Base-by-base conservation (phyloP, 2,888 invertebrate species). In the Lissocephala sabroskyi region DNA sequence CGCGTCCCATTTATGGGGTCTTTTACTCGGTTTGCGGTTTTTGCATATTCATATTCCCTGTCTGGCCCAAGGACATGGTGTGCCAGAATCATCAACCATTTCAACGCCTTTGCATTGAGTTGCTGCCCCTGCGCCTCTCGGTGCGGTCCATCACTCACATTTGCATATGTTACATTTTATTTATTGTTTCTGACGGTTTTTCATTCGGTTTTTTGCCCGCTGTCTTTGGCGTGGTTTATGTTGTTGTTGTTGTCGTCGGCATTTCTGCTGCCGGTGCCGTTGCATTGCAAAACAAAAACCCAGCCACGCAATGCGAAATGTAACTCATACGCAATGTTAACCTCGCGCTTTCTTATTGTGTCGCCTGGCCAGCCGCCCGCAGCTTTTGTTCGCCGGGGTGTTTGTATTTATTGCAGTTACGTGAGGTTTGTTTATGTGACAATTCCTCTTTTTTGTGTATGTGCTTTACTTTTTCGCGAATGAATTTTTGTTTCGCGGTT, bases 91-190 rank as follows among this genome's bases (percentile, higher is more conserved):
- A 37, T 41, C 26, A 33, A 50, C 50, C 33, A 41, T 58, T 58
- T 56, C 56, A 16, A n/a, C 41, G 14, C 41, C 26, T 29, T 73
- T 65, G 9, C 30, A 5, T 10, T 7, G 13, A 32, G 13, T 32
- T 32, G n/a, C 30, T 32, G n/a, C n/a, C n/a, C n/a, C n/a, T n/a
- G n/a, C n/a, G n/a, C n/a, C n/a, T n/a, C n/a, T n/a, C n/a, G n/a
- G n/a, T n/a, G n/a, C 30, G 10, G 30, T 3, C 11, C 11, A 11
- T 76, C 68, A 74, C 66, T 68, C 73, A 76, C 70, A 76, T 76
- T 76, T 70, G 70, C 70, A 76, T 70, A 76, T 73, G 77, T 70
- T 70, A 76, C 70, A 65, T 49, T 59, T 76, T 70, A 73, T 76
- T 76, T 76, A 73, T 76, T 73, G 58, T 68, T 39, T 18, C 26